These are phyloP conservation scores for Gortyna flavago DNA, from an alignment of 2,888 invertebrate genomes.

Conservation along the genomic window DNA sequence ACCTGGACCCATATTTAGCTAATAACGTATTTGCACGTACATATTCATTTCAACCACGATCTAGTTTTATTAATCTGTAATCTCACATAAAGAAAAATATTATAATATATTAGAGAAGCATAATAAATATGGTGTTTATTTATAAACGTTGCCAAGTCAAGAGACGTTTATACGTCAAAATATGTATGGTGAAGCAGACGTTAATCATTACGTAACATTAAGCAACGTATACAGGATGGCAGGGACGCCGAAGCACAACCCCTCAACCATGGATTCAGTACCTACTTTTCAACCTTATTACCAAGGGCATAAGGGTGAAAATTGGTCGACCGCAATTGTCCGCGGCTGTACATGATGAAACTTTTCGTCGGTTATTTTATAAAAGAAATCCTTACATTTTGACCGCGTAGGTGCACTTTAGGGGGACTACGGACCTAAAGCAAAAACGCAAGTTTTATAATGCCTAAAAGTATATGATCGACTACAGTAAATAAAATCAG, in stretches of 20 bases:
- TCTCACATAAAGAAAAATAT: slow-evolving; percentile 16
- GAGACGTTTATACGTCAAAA: background rate
- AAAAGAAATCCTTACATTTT: background rate
- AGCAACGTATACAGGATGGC: background rate
- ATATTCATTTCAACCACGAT: slow-evolving; percentile 20
- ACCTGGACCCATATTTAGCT: background rate
- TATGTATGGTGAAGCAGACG: background rate
- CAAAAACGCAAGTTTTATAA: too few species aligned
- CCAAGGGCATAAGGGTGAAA: too few species aligned
- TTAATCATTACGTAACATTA: background rate
- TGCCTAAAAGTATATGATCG: too few species aligned
- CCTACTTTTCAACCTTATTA: too few species aligned
- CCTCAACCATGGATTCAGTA: background rate
- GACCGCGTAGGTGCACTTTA: background rate
- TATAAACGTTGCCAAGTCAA: background rate
- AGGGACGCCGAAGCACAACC: too few species aligned
- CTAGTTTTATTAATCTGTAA: slow-evolving; percentile 31
- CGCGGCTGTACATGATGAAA: background rate
- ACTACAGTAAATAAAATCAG: too few species aligned
- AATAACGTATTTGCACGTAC: slow-evolving; percentile 5
- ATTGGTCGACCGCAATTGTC: too few species aligned
- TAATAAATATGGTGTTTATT: background rate
- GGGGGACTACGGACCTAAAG: too few species aligned
- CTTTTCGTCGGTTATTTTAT: background rate
- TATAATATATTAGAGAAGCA: background rate